Evolutionary conservation across 2,113 vertebrate species (phyloP).

Genomic region (Deroptyus accipitrinus): DNA sequence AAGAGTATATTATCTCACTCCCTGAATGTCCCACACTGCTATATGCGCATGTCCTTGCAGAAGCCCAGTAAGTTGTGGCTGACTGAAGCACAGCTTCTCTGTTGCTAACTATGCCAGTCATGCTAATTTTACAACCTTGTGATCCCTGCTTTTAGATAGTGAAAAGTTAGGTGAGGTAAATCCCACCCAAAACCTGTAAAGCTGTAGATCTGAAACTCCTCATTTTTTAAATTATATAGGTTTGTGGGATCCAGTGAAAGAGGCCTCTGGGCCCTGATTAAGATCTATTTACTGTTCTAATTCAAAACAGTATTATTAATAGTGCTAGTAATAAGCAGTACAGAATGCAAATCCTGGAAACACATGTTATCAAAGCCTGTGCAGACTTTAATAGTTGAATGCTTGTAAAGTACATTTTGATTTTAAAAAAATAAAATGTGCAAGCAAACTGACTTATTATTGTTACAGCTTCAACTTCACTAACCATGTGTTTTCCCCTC

Average conservation of each 20-base stretch:
- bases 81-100: not conserved
- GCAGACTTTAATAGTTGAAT: not conserved
- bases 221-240: not conserved
- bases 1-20: not conserved
- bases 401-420: not conserved
- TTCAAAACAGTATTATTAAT: constrained; percentile 14
- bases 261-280: not conserved
- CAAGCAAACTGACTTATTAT: not conserved
- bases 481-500: not conserved
- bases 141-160: not conserved
- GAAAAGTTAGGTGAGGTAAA: not conserved
- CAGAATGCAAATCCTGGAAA: constrained; percentile 7
- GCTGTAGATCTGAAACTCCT: not conserved
- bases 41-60: fast-evolving
- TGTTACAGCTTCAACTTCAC: not conserved
- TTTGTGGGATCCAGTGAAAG: not conserved
- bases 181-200: not conserved
- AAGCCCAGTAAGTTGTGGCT: not conserved
- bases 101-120: not conserved
- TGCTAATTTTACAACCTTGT: not conserved
- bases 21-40: not conserved
- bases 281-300: not conserved
- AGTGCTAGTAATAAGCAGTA: not conserved
- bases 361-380: not conserved
- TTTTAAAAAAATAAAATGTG: not conserved